phyloP scores from a whole-genome alignment of 2,888 invertebrate genomes.

The Andrena fulva region DNA sequence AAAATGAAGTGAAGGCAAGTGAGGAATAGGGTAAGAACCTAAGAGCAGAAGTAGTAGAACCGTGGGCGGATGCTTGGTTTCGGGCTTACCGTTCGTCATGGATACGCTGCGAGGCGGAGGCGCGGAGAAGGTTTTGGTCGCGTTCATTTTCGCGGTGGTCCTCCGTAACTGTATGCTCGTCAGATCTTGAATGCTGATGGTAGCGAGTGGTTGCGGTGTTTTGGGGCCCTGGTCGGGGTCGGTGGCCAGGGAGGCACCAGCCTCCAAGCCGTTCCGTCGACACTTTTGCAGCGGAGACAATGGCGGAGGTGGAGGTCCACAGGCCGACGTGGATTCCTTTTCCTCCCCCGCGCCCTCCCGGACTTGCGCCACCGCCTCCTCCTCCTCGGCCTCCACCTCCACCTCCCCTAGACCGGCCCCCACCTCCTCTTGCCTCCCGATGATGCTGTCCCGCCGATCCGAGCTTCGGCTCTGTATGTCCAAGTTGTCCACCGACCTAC shows the following conservation, averaged over 20 bases:
- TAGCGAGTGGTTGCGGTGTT: slow-evolving; percentile 91
- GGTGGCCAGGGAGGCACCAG: slow-evolving; percentile 45
- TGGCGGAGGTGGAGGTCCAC: slow-evolving; percentile 85
- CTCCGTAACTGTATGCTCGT: slow-evolving; percentile 93
- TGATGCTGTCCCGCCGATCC: slow-evolving; percentile 49
- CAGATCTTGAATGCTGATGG: slow-evolving; percentile 94
- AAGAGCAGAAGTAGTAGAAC: too few species aligned
- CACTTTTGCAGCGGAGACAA: slow-evolving; percentile 79
- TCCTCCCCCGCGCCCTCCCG: slow-evolving; percentile 52
- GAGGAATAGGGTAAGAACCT: neutral
- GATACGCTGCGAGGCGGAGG: slow-evolving; percentile 91
- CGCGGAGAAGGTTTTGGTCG: slow-evolving; percentile 94
- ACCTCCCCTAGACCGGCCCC: slow-evolving; percentile 32
- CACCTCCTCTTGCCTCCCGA: slow-evolving; percentile 47
- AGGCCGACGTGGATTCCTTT: slow-evolving; percentile 53
- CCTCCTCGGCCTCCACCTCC: slow-evolving; percentile 52
- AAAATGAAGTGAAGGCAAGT: too few species aligned
- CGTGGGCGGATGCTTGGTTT: neutral
- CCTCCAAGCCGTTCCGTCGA: slow-evolving; percentile 30
- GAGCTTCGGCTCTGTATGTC: slow-evolving; percentile 79
- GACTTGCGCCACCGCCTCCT: slow-evolving; percentile 46
- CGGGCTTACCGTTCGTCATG: slow-evolving; percentile 84
- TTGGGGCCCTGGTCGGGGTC: slow-evolving; percentile 85
- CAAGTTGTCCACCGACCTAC: slow-evolving; percentile 83
- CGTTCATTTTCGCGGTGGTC: slow-evolving; percentile 89